phyloP scores from a whole-genome alignment of 2,797 vertebrate species.

The Centropyge bicolor region DNA sequence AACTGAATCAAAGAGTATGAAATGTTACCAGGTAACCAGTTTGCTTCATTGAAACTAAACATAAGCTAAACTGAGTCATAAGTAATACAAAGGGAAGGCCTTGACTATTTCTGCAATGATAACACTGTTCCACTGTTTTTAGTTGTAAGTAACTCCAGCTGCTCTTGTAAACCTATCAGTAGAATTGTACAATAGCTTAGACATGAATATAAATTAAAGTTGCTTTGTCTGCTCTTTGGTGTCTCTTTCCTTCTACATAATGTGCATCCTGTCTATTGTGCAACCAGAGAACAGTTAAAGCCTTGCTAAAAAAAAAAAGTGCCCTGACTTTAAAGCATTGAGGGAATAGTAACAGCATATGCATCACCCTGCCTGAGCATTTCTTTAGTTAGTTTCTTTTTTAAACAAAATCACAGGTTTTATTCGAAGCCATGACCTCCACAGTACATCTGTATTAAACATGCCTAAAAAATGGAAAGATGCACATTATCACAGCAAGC shows the following conservation, averaged over 20 bases:
- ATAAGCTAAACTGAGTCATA: neutral
- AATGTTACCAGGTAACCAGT: neutral
- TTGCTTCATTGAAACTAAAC: neutral
- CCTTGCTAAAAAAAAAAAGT: too few species aligned
- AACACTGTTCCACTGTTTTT: neutral
- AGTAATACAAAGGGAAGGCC: neutral
- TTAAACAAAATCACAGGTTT: neutral
- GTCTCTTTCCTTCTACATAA: neutral
- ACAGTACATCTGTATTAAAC: neutral
- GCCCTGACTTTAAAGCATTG: too few species aligned
- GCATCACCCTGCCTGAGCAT: neutral
- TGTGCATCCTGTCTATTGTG: neutral
- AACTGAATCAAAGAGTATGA: neutral
- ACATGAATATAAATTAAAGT: neutral
- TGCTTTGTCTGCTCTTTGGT: neutral
- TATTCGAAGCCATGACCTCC: neutral
- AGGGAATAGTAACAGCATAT: neutral
- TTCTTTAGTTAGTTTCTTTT: neutral
- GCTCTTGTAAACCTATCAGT: neutral
- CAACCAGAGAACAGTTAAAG: neutral
- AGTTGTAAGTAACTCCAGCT: neutral
- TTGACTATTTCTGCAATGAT: neutral
- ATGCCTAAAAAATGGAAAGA: neutral
- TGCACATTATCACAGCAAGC: neutral
- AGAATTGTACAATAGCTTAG: too few species aligned